Conservation (phyloP, 1,140 invertebrate genomes). For the Zaprionus taronus region DNA sequence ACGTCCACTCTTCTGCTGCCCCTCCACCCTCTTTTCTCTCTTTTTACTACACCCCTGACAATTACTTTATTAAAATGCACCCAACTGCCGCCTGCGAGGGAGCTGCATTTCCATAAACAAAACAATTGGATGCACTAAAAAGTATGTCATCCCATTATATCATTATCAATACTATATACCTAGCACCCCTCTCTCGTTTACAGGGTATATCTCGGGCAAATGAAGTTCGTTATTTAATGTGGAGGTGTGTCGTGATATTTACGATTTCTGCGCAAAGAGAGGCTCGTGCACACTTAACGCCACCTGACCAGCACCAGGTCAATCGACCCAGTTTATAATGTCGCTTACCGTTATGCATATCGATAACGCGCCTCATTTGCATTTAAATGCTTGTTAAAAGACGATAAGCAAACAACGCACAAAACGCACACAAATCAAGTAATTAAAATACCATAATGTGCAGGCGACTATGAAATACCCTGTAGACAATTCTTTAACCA, state of each 20-base stretch:
- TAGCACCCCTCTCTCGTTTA: not conserved
- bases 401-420: not conserved
- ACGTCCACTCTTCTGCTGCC: not conserved
- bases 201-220: not conserved
- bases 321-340: conserved; percentile 8
- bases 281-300: not conserved
- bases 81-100: conserved; percentile 3
- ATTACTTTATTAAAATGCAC: conserved; percentile 45
- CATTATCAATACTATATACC: not conserved
- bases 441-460: not conserved
- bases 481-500: not conserved
- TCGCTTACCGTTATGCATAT: conserved; percentile 6
- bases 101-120: conserved; percentile 43
- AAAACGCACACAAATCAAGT: not conserved
- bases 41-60: not conserved
- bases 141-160: conserved; percentile 40
- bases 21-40: not conserved
- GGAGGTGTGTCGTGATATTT: not conserved
- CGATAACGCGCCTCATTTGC: not conserved
- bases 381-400: not conserved
- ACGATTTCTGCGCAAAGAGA: not conserved
- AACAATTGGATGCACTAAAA: conserved; percentile 35
- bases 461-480: not conserved
- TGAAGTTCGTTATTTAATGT: not conserved
- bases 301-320: not conserved